Evolutionary conservation across 2,797 vertebrate species (phyloP).

Genomic region (Centroberyx gerrardi): DNA sequence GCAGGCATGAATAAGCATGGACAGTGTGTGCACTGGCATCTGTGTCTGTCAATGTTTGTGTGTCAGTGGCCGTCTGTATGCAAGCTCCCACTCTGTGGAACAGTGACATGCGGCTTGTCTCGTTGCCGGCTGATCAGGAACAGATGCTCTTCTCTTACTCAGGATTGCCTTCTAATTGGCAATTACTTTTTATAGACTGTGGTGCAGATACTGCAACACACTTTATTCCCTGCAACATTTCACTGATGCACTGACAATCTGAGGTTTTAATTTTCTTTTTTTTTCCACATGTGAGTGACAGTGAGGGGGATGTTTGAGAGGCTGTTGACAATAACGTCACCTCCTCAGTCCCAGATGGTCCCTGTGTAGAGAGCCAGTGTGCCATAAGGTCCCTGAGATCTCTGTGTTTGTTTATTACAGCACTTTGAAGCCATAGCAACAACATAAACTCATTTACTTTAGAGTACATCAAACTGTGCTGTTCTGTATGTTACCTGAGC

Average conservation of each 20-base stretch:
- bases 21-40: slow-evolving; percentile 23
- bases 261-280: slow-evolving; percentile 59
- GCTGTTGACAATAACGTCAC: slow-evolving; percentile 61
- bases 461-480: slow-evolving; percentile 32
- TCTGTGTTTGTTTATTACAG: slow-evolving; percentile 53
- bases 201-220: slow-evolving; percentile 73
- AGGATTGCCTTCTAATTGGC: slow-evolving; percentile 83
- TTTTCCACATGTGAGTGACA: slow-evolving; percentile 58
- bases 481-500: slow-evolving; percentile 28
- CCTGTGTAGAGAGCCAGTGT: slow-evolving; percentile 30
- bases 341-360: slow-evolving; percentile 62
- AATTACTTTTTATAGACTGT: slow-evolving; percentile 84
- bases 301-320: slow-evolving; percentile 33
- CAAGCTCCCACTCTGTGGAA: slow-evolving; percentile 39
- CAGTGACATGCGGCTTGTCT: slow-evolving; percentile 62
- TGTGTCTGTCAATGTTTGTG: slow-evolving; percentile 24
- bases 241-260: slow-evolving; percentile 78
- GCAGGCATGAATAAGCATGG: slow-evolving; percentile 16
- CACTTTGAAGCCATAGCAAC: slow-evolving; percentile 62
- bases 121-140: slow-evolving; percentile 74
- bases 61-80: slow-evolving; percentile 33
- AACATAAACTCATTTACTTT: slow-evolving; percentile 56
- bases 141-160: slow-evolving; percentile 78
- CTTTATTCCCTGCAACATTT: slow-evolving; percentile 72
- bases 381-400: slow-evolving; percentile 56